These are phyloP conservation scores for Ataeniobius toweri DNA, from an alignment of 2,797 vertebrate species.

Conservation along the genomic window DNA sequence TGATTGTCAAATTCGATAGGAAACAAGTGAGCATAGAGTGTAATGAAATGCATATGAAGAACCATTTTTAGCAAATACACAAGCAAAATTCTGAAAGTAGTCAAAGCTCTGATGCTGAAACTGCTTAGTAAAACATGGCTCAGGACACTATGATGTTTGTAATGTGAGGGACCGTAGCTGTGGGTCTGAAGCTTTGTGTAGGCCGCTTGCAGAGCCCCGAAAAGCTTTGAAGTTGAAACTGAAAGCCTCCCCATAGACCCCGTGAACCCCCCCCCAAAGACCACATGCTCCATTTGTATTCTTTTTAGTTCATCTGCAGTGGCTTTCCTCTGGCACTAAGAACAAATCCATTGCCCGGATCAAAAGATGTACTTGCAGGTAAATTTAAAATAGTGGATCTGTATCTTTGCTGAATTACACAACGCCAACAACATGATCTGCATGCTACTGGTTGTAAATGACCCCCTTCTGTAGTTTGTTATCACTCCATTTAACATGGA, in stretches of 20 bases:
- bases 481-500: background rate
- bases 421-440: slow-evolving; percentile 15
- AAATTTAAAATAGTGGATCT: slow-evolving; percentile 50
- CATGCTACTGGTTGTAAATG: slow-evolving; percentile 34
- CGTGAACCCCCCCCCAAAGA: slow-evolving; percentile 14
- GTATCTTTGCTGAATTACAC: slow-evolving; percentile 31
- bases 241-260: slow-evolving; percentile 30
- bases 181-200: slow-evolving; percentile 4
- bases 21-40: no score
- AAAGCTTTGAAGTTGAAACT: slow-evolving; percentile 33
- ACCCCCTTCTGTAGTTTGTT: slow-evolving; percentile 27
- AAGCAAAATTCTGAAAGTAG: background rate
- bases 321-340: slow-evolving; percentile 24
- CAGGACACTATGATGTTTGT: background rate
- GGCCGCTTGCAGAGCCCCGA: slow-evolving; percentile 11
- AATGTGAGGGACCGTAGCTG: background rate
- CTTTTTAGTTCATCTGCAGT: slow-evolving; percentile 33
- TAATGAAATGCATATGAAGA: no score
- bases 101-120: background rate
- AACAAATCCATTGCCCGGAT: slow-evolving; percentile 60
- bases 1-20: no score
- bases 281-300: slow-evolving; percentile 37
- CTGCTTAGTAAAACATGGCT: background rate
- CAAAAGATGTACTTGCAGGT: slow-evolving; percentile 52
- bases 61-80: background rate